These are phyloP conservation scores for Magallana nippona DNA, from an alignment of 2,888 invertebrate species.

Conservation along the genomic window DNA sequence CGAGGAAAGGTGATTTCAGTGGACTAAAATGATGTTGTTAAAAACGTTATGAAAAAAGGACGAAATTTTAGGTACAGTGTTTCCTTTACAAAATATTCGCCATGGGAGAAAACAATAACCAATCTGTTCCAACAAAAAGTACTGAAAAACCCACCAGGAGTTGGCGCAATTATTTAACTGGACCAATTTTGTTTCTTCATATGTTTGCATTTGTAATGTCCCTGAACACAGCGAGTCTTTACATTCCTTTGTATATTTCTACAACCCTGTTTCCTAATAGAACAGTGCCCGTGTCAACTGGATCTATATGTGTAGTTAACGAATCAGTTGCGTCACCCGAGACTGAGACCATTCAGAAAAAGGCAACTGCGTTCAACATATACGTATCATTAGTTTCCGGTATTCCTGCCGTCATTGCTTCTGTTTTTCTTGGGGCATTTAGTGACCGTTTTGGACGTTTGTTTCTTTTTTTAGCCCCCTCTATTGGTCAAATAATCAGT, in stretches of 20 bases:
- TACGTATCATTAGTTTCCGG: conserved; percentile 45
- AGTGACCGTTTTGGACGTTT: conserved; percentile 55
- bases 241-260: not conserved
- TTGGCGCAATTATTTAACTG: not conserved
- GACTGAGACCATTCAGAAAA: conserved; percentile 28
- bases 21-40: too few relatives aligned
- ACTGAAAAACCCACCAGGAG: not conserved
- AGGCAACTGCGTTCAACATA: conserved; percentile 51
- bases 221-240: not conserved
- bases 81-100: too few relatives aligned
- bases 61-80: too few relatives aligned
- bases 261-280: not conserved
- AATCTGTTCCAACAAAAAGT: too few relatives aligned
- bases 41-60: too few relatives aligned
- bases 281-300: not conserved
- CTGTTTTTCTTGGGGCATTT: conserved; percentile 51
- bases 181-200: conserved; percentile 15
- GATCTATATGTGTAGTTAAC: not conserved
- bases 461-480: conserved; percentile 48
- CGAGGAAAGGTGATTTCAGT: too few relatives aligned
- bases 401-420: conserved; percentile 53
- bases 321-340: not conserved
- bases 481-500: conserved; percentile 36
- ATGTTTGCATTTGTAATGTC: conserved; percentile 25
- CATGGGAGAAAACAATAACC: not conserved